These are phyloP conservation scores for Peromyscus aztecus DNA, from an alignment of 2,797 vertebrate genomes.

Conservation along the genomic window DNA sequence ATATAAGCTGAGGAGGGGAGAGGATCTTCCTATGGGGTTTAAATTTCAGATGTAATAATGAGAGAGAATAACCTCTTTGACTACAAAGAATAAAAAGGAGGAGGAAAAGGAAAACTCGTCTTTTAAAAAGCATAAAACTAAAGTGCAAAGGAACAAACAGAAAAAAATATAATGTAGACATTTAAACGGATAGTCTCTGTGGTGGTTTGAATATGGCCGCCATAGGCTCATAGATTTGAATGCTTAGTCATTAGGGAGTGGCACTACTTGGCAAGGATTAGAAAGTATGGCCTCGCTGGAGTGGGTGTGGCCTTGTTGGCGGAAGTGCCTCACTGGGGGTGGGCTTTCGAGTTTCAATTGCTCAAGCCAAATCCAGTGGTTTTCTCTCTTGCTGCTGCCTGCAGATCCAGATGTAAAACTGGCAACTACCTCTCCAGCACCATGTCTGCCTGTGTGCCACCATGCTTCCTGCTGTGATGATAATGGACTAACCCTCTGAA, in stretches of 20 bases:
- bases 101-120: neutral
- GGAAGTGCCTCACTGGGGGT: too few species aligned
- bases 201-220: too few species aligned
- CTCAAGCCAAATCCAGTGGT: too few species aligned
- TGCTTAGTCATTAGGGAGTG: neutral
- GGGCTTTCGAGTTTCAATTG: too few species aligned
- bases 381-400: neutral
- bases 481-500: neutral
- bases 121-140: neutral
- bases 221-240: neutral
- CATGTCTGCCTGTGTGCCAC: neutral
- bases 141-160: neutral
- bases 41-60: slow-evolving; percentile 41
- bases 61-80: neutral
- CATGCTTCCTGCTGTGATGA: neutral
- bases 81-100: neutral
- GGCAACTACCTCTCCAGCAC: neutral
- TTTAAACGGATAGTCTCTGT: neutral
- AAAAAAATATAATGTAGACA: neutral
- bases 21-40: neutral
- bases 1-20: neutral
- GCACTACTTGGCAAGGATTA: neutral
- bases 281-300: neutral
- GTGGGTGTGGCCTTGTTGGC: neutral
- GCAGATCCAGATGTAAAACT: neutral